Conservation (phyloP, 2,888 invertebrate species). For the Clusia tigrina region DNA sequence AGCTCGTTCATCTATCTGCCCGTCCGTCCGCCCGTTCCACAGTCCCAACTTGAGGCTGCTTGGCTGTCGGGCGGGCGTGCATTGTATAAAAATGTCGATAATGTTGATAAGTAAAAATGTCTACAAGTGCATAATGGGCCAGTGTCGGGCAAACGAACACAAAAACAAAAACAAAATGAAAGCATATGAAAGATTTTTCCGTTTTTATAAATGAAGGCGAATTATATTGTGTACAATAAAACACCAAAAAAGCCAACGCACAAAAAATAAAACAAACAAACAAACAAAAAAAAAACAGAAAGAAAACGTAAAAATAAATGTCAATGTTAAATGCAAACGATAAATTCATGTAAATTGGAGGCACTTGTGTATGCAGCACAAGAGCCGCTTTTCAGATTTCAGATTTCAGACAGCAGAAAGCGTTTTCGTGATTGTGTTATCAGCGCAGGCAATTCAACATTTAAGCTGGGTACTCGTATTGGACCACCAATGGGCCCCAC, state of each 20-base stretch:
- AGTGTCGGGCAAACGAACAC: not conserved
- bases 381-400: not conserved
- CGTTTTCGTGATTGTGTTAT: slow-evolving; percentile 3
- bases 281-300: not conserved
- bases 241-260: no score
- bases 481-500: no score
- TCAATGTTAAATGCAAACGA: slow-evolving; percentile 15
- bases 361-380: not conserved
- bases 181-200: not conserved
- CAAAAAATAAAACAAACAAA: no score
- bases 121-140: slow-evolving; percentile 12
- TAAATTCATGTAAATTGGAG: slow-evolving; percentile 16
- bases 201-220: no score
- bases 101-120: not conserved
- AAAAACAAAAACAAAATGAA: slow-evolving; percentile 1
- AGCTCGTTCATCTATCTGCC: no score
- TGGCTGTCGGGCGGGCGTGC: not conserved
- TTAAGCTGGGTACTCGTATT: not conserved
- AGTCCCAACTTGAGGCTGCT: not conserved
- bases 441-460: not conserved
- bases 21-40: no score
- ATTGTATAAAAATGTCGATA: slow-evolving; percentile 6
- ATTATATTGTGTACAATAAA: no score
- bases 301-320: slow-evolving; percentile 6
- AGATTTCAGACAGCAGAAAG: not conserved